phyloP scores from a whole-genome alignment of 2,113 vertebrate species.

The Tragulus kanchil region DNA sequence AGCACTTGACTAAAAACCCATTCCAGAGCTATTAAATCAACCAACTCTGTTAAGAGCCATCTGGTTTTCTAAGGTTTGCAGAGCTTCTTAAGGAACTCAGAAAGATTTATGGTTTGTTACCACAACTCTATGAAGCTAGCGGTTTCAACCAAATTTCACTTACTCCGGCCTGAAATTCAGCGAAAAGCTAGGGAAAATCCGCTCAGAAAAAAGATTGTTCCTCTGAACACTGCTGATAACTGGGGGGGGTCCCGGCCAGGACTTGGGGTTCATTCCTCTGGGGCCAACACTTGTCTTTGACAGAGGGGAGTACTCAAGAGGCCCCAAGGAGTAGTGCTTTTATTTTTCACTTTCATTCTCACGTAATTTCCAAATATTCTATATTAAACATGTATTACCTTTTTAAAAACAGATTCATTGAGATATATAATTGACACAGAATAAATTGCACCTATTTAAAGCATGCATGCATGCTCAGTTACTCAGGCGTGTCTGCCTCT shows the following conservation, averaged over 20 bases:
- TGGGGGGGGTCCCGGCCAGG: neutral
- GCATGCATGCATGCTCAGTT: neutral
- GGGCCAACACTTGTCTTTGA: neutral
- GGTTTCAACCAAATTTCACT: slow-evolving; percentile 56
- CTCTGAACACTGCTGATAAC: neutral
- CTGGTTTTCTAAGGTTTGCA: slow-evolving; percentile 12
- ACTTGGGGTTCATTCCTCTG: neutral
- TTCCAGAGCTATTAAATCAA: neutral
- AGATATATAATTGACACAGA: neutral
- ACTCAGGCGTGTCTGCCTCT: neutral
- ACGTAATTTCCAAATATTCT: neutral
- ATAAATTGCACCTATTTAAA: neutral
- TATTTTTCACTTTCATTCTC: neutral
- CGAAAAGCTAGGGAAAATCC: slow-evolving; percentile 42
- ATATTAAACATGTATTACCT: neutral
- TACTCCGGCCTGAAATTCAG: neutral
- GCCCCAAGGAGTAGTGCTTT: neutral
- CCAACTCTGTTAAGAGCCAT: neutral
- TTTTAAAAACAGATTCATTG: neutral
- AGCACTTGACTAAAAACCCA: neutral
- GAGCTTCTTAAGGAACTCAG: neutral
- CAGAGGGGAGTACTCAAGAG: neutral
- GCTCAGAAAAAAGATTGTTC: neutral
- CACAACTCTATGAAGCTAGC: neutral
- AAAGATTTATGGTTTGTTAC: slow-evolving; percentile 58